Base-by-base conservation (phyloP, 1,140 invertebrate genomes). In the Drosophila micromelanica region DNA sequence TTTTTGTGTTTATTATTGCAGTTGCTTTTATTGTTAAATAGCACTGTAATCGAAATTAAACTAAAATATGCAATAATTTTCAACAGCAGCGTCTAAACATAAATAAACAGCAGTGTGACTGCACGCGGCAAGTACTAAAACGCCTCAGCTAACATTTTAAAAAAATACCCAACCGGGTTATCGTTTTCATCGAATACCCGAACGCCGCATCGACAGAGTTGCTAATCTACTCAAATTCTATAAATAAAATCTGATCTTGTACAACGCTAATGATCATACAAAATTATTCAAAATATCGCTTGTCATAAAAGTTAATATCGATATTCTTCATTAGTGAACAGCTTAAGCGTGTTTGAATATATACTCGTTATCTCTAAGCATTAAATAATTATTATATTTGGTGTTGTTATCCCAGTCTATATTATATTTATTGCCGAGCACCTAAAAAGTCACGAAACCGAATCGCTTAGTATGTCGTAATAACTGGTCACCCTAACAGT, bases 91-190 rank as follows among this genome's bases (percentile, higher is more conserved):
- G 54, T 65, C 52, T 43, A 67, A 72, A 72, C 69, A 67, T 72
- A 73, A 67, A 73, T 68, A 73, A 72, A 72, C 69, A 72, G 69
- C 62, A 67, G 45, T 72, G 69, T 72, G 62, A 42, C 69, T 46
- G 54, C 30, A 15, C 7, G 3, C 27, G 13, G n/a, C 20, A n/a
- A 51, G 3, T n/a, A 30, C 20, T 7, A 64, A 71, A 71, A 59
- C 59, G 20, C 7, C 45, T 32, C 27, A 27, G 20, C 23, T 2
- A 3, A 38, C 3, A n/a, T 5, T n/a, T 6, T 6, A 23, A 8
- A 23, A n/a, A 67, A 68, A 60, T 45, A 27, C 15, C 13, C 20
- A 13, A 40, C n/a, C 23, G 15, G 5, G 5, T 12, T 12, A 23
- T 8, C 32, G 32, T 8, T 35, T 0, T 6, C n/a, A 59, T 59